A percentile compares a stretch with the other conserved stretches of the same genome.
Evolutionary conservation across 2,888 invertebrate genomes (phyloP).

Genomic region (Ferrisia virgata): DNA sequence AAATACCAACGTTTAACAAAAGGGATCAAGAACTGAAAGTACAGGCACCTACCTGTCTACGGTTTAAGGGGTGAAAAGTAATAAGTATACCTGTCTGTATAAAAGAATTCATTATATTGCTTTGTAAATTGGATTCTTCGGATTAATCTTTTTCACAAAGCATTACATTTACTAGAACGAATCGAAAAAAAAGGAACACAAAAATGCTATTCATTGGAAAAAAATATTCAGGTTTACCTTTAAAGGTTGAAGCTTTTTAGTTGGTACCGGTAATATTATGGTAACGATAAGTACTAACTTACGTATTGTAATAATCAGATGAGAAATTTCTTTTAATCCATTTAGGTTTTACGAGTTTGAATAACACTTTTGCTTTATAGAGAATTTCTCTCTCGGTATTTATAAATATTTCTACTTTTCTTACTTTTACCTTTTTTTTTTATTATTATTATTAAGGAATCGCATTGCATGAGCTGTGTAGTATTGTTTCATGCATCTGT

Average conservation of each 20-base stretch:
- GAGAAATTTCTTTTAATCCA: slow-evolving; percentile 21
- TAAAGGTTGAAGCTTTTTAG: background rate
- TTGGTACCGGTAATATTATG: background rate
- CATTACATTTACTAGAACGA: background rate
- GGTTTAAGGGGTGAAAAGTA: background rate
- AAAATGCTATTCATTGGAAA: background rate
- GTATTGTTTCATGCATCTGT: background rate
- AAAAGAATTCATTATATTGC: background rate
- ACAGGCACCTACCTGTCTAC: too few relatives aligned
- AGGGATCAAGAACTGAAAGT: too few relatives aligned
- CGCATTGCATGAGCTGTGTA: background rate
- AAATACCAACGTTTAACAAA: too few relatives aligned
- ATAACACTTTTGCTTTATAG: background rate
- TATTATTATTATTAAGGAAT: background rate
- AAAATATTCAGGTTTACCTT: background rate
- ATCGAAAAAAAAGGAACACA: background rate
- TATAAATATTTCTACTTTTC: slow-evolving; percentile 31
- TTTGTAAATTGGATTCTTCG: background rate
- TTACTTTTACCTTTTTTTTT: background rate
- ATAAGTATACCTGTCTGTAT: too few relatives aligned
- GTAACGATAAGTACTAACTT: background rate
- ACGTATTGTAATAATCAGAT: background rate
- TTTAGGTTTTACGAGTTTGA: slow-evolving; percentile 22
- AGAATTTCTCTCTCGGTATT: slow-evolving; percentile 21
- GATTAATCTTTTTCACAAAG: background rate